Evolutionary conservation across 1,140 invertebrate genomes (phyloP), one percentile per base, ranked within the genome.

Genomic region (Idris sp.): DNA sequence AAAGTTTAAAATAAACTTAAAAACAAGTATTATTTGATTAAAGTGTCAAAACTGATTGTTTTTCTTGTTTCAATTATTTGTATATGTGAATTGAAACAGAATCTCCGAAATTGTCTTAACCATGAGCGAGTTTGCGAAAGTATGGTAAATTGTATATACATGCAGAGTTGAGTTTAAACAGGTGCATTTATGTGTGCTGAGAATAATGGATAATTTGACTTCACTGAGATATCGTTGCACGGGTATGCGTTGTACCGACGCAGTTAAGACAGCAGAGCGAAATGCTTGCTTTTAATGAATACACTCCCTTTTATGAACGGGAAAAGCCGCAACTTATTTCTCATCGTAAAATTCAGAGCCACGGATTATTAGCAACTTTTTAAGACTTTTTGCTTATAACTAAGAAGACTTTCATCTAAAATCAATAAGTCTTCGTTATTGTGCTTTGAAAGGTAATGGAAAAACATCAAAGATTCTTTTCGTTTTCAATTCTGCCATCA

Each of bases 121-220:
- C n/a, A n/a, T n/a, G n/a, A n/a, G n/a, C n/a, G n/a, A n/a, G n/a
- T n/a, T n/a, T n/a, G n/a, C n/a, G 56, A 74, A 78, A 79, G 53
- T 77, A 61, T 54, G 77, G 71, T 81, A 81, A 84, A 81, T 81
- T 77, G 71, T 79, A 74, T n/a, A n/a, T n/a, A n/a, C n/a, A n/a
- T 68, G 58, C 49, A 16, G 35, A 59, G 53, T 48, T 36, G 49
- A 58, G 58, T 56, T 62, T 72, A 58, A 72, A 62, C 56, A 56
- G 33, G 41, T 56, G 49, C 43, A 46, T 54, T 10, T 54, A 56
- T 65, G 68, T 68, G 65, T 64, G 58, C 59, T 28, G 38, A 74
- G 79, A 81, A 65, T 76, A 81, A 78, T 81, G 81, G 75, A 79
- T 82, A 81, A 84, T 84, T 82, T 81, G 49, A 73, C 62, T 68